phyloP scores from a whole-genome alignment of 2,113 vertebrate genomes.

The Xiphophorus hellerii region DNA sequence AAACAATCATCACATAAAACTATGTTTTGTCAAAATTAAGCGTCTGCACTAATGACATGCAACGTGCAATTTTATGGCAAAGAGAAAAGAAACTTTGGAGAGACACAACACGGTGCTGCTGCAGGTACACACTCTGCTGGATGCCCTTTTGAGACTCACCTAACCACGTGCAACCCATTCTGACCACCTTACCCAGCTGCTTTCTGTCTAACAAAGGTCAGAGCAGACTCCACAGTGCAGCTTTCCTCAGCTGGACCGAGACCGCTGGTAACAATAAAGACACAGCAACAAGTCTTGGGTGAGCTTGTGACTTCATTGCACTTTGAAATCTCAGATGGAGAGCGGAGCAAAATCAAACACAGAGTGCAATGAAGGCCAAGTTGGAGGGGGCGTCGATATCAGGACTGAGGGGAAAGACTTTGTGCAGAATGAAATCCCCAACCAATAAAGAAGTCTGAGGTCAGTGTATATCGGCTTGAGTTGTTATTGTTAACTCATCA shows the following conservation, averaged over 20 bases:
- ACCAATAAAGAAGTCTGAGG: slow-evolving; percentile 22
- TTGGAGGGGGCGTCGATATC: not conserved
- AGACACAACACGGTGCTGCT: slow-evolving; percentile 15
- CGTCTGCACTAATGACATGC: not conserved
- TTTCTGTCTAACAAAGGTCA: slow-evolving; percentile 66
- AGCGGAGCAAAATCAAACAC: slow-evolving; percentile 29
- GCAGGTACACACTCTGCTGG: slow-evolving; percentile 36
- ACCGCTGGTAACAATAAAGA: slow-evolving; percentile 31
- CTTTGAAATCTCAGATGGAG: slow-evolving; percentile 25
- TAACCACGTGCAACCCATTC: slow-evolving; percentile 42
- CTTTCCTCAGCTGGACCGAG: slow-evolving; percentile 20
- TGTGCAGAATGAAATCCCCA: slow-evolving; percentile 25
- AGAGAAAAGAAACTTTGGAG: not conserved
- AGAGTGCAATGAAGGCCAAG: slow-evolving; percentile 7
- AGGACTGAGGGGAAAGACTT: not conserved
- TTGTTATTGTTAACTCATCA: not conserved
- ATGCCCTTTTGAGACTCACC: slow-evolving; percentile 42
- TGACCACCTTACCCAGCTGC: slow-evolving; percentile 38
- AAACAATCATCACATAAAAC: not conserved
- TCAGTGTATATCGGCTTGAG: not conserved
- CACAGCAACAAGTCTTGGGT: slow-evolving; percentile 24
- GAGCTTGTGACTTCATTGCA: slow-evolving; percentile 33
- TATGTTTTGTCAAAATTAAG: not conserved
- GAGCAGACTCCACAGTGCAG: slow-evolving; percentile 2
- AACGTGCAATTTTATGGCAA: slow-evolving; percentile 13